Evolutionary conservation across 2,888 invertebrate species (phyloP).

Genomic region (Cremastinae sp.): DNA sequence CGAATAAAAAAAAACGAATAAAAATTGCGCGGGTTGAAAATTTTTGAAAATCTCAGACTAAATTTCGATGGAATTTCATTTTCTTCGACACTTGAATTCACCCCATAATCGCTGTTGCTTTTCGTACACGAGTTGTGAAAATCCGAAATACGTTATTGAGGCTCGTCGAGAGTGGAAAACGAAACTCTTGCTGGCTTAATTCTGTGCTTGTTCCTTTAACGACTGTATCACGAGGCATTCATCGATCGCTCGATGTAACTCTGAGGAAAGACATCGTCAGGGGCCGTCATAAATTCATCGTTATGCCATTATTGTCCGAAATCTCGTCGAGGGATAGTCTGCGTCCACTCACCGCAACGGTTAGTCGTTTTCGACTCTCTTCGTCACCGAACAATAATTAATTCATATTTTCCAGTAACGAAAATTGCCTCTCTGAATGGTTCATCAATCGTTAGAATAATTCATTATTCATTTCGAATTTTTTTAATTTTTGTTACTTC

Average conservation of each 20-base stretch:
- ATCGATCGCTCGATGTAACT: constrained; percentile 36
- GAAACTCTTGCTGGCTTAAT: constrained; percentile 1
- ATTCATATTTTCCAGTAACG: background rate
- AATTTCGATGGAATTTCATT: constrained; percentile 14
- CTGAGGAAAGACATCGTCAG: constrained; percentile 16
- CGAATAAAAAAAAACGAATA: background rate
- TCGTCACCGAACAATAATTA: constrained; percentile 7
- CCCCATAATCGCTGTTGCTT: background rate
- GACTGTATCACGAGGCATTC: constrained; percentile 26
- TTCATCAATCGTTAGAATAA: background rate
- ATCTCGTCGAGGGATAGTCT: constrained; percentile 68
- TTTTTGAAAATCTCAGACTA: no score
- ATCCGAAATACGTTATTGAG: constrained; percentile 10
- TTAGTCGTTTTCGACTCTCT: constrained; percentile 52
- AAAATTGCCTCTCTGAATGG: constrained; percentile 6
- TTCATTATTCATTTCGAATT: background rate
- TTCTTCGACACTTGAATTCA: background rate
- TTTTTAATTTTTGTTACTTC: background rate
- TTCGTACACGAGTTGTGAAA: background rate
- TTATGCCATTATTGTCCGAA: constrained; percentile 59
- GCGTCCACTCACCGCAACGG: constrained; percentile 65
- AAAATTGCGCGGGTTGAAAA: no score
- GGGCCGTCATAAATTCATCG: constrained; percentile 37
- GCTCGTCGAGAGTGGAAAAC: no score
- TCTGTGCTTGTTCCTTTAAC: constrained; percentile 36